Base-by-base conservation (phyloP, 2,797 vertebrate genomes). In the Sebastes kiyomatsui region DNA sequence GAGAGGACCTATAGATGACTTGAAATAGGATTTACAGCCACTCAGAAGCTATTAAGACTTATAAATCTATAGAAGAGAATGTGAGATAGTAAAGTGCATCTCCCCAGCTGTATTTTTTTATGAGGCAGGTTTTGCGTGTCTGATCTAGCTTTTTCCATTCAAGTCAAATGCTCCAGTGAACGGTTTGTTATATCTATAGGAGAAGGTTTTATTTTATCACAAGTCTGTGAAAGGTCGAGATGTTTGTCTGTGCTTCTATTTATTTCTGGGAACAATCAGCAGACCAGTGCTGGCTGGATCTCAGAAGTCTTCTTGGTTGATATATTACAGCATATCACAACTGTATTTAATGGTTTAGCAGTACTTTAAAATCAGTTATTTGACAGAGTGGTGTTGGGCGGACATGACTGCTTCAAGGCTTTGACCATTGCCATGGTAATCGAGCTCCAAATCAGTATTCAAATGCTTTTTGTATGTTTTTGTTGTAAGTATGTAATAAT, bases 61-160 rank as follows among this genome's bases (percentile, higher is more conserved):
- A 49, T 8, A 20, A 77, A 74, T 81, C 46, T 71, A 18, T 5
- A 18, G 65, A 69, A 27, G 58, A 55, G n/a, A 81, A 65, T 65
- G n/a, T 70, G 56, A 77, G 61, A 33, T 20, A n/a, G 70, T 82
- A 67, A 71, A 81, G 67, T 25, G 58, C 38, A 11, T 75, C 61
- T 79, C 25, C 11, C 14, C 16, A 54, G 67, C 42, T 61, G 16
- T 74, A 11, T 7, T 72, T 58, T 79, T 60, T 81, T 71, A 67
- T 49, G 58, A 70, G 68, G 1, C 27, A 33, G 49, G 56, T 62
- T 75, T 58, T 64, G 42, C 62, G 67, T 73, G 22, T 70, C 20
- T 74, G n/a, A 70, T 75, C 46, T 54, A 25, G 49, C 23, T 56
- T 77, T 72, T 90, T 83, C 61, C 64, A 38, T 73, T 71, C 30